Evolutionary conservation across 1,140 invertebrate genomes (phyloP), one percentile per base, ranked within the genome.

Genomic region (Spodoptera frugiperda): DNA sequence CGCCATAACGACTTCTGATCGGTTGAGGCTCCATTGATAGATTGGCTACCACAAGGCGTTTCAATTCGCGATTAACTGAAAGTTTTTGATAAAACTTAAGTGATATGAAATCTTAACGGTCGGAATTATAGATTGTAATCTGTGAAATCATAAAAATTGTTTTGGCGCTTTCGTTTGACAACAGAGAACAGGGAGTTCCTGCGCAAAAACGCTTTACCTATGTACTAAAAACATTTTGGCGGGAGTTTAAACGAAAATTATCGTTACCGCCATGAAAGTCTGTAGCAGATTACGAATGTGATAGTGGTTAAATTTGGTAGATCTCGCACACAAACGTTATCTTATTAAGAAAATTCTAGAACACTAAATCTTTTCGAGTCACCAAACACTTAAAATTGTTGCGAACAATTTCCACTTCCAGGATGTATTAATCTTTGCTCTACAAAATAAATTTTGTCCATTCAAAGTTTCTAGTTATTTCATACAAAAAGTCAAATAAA

Each of bases 41-140:
- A 92, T 91, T 92, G 88, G 88, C 80, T 87, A 89, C 86, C 84
- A 84, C 78, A 84, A 84, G 83, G 80, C 85, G 87, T 88, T 92
- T 92, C 89, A 93, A 92, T 92, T 92, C 84, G 90, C 90, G 92
- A 91, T 92, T 93, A 93, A 92, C 90, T 86, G 87, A 92, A 91
- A 91, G 84, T 92, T 93, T 91, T 91, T 88, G 90, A 92, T 92
- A 93, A 91, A 90, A 88, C 84, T 87, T 87, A 87, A 87, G 84
- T 90, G 90, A 92, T 92, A 92, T 84, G 82, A 85, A 89, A 90
- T 89, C 82, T 77, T 83, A 84, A 87, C 82, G 84, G 84, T 82
- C 83, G 83, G 86, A 81, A 80, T 74, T 63, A 77, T 81, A 61
- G 71, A 48, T 39, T 78, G 78, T 74, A 78, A 81, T 80, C 76